Evolutionary conservation across 2,113 vertebrate genomes (phyloP), one percentile per base, ranked within the genome.

Genomic region (Syrrhaptes paradoxus): DNA sequence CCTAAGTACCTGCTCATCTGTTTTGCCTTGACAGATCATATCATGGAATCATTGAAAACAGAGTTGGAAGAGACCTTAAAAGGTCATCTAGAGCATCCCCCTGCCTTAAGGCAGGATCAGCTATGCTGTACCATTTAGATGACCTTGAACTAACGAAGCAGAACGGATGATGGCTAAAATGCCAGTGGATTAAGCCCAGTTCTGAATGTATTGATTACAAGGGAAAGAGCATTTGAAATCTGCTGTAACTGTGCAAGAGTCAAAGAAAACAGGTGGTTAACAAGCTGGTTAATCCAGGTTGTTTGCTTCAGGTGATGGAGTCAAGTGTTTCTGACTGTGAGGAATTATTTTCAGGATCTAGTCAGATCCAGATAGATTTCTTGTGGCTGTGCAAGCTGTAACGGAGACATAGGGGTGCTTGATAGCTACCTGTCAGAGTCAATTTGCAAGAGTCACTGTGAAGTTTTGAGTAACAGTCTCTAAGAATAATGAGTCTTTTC

Each of bases 191-290:
- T 94, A 96, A 86, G 59, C 46, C 80, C 72, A 89, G 89, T 96
- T 94, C 90, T 94, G 83, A 96, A 93, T 54, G 36, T 93, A 96
- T 91, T 94, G 96, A 95, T 96, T 87, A 93, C 88, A 90, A 63
- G 68, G 62, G 87, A 94, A 96, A 92, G 83, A 95, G 65, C 83
- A 93, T 89, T 94, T 97, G 79, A 95, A 93, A 91, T 86, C 87
- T 96, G 57, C 76, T 74, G 52, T 82, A 91, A 89, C 90, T 87
- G 90, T 81, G 65, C 86, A 92, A 86, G 73, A 96, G 90, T 96
- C 86, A 90, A 92, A 95, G 61, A 96, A 96, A 96, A 89, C 93
- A 95, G 95, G 91, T 95, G 74, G 81, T 95, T 93, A 97, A 95
- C 86, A 96, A 79, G 87, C 61, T 95, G 95, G 74, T 97, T 97